Conservation (phyloP, 2,113 vertebrate genomes). For the Mixornis gularis region DNA sequence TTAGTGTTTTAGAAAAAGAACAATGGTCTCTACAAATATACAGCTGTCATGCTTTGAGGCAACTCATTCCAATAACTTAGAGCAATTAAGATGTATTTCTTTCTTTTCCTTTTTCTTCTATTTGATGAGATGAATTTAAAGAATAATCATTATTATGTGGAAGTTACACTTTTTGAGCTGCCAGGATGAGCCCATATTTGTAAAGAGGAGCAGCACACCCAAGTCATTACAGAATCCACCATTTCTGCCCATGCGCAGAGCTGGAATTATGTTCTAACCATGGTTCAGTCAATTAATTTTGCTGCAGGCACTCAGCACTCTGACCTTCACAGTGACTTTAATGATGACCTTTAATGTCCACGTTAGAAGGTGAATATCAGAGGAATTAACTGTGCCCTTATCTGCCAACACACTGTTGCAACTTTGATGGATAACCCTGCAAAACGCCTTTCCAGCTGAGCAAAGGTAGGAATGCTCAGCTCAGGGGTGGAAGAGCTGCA, state of each 20-base stretch:
- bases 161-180: background rate
- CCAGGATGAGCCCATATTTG: background rate
- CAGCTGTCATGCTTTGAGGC: background rate
- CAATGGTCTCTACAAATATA: background rate
- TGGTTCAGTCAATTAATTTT: background rate
- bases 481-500: background rate
- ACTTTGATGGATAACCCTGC: background rate
- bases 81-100: background rate
- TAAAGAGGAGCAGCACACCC: background rate
- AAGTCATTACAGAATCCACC: background rate
- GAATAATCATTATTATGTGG: rapidly evolving
- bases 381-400: background rate
- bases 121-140: background rate
- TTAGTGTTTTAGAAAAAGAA: background rate
- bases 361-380: background rate
- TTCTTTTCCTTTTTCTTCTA: background rate
- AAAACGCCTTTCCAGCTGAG: background rate
- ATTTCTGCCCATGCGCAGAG: background rate
- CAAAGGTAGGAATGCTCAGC: background rate
- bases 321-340: background rate
- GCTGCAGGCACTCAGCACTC: background rate
- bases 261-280: background rate
- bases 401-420: background rate
- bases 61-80: background rate
- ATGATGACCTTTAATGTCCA: background rate